A percentile compares a stretch with the other conserved stretches of the same genome.
Evolutionary conservation across 1,140 invertebrate species (phyloP).

Genomic region (Aphis craccivora): DNA sequence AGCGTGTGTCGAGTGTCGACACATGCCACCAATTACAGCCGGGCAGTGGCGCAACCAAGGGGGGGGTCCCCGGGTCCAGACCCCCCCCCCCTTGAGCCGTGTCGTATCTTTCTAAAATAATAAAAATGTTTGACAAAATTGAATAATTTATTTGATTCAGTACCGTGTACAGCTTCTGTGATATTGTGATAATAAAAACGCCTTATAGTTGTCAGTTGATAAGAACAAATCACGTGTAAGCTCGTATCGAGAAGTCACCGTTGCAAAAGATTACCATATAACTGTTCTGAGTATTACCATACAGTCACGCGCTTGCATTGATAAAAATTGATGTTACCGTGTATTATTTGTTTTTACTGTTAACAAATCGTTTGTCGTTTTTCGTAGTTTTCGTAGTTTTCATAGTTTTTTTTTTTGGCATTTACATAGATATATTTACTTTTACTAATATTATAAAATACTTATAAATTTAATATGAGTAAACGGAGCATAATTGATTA

Average conservation of each 20-base stretch:
- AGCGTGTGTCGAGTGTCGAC: constrained; percentile 15
- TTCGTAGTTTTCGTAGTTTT: neutral
- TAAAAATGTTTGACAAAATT: neutral
- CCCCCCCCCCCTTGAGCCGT: neutral
- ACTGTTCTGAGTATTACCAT: too few species aligned
- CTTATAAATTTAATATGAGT: neutral
- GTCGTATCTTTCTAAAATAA: constrained; percentile 7
- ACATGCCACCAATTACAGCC: constrained; percentile 55
- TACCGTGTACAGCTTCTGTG: neutral
- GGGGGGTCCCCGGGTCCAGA: neutral
- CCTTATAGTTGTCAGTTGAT: neutral
- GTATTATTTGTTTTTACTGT: too few species aligned
- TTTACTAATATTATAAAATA: neutral
- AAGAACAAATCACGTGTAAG: too few species aligned
- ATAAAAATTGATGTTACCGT: neutral
- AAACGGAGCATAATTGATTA: neutral
- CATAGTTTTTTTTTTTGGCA: neutral
- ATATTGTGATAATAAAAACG: constrained; percentile 14
- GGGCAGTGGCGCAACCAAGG: too few species aligned
- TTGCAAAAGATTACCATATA: too few species aligned
- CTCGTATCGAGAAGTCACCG: too few species aligned
- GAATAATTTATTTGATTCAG: constrained; percentile 13
- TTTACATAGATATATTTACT: neutral
- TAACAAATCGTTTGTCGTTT: neutral
- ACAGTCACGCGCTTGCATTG: neutral